Evolutionary conservation across 1,140 invertebrate species (phyloP), one percentile per base, ranked within the genome.

Genomic region (Orchesella cincta): DNA sequence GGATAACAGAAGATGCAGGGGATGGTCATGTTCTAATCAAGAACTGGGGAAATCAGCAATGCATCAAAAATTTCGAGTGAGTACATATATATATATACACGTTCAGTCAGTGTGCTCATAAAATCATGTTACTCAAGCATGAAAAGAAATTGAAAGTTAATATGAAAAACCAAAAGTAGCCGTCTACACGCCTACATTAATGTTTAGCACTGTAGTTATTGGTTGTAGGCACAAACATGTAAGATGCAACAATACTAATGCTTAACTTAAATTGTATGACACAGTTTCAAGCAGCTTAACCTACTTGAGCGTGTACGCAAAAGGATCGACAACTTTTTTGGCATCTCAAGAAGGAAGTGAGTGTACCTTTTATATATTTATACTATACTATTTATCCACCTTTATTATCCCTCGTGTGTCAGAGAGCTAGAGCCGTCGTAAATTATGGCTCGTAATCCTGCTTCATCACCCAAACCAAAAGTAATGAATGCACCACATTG

Each of bases 11-110:
- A 34, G 74, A 67, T 29, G 71, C 64, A 33, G 75, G 33, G 35
- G 79, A 80, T 36, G 79, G 74, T 16, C 18, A 76, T 20, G 67
- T 80, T 52, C 33, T 78, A 8, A 74, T 80, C n/a, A 52, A 71
- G 34, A 80, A 80, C 52, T 76, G 64, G 74, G 79, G 79, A 29
- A 80, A 80, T 71, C 64, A 80, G 33, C 79, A 80, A 76, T 80
- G 79, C 72, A 64, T 80, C 39, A 78, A 76, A 64, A 80, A 80
- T 51, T 80, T 80, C 57, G 79, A 80, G 79, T 80, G 78, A 74
- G 73, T 5, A 74, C 5, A 31, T 12, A 12, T 34, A 12, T 16
- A 31, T 29, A 28, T 72, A n/a, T 33, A 26, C 5, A 29, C 23
- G 31, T 31, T 33, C 14, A 35, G 28, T 33, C 31, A 12, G 70